Evolutionary conservation across 2,113 vertebrate species (phyloP), one percentile per base, ranked within the genome.

Genomic region (Rhinoptilus africanus): DNA sequence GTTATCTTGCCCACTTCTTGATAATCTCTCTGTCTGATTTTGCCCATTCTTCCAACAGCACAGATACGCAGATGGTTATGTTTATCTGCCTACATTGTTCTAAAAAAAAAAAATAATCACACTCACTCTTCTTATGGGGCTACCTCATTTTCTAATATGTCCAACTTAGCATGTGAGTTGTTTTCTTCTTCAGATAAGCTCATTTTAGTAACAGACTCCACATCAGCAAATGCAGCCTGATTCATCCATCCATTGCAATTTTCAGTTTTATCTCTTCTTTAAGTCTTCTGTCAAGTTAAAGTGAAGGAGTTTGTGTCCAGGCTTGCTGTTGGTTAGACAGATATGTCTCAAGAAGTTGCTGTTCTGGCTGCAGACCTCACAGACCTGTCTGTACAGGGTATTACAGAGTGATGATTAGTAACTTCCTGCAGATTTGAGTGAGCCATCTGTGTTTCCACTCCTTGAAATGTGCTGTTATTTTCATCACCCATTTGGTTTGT

Each of bases 401-500:
- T 93, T 91, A 17, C 69, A 15, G 28, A 64, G 92, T 68, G 85
- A 79, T 94, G 94, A 96, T 95, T 93, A 82, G 96, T 81, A 95
- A 87, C 95, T 97, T 97, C 95, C 97, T 96, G 92, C 83, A 89
- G 73, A 73, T 86, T 69, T 64, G 34, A 67, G 88, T 6, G 12
- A 93, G 76, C 94, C 92, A 72, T 92, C 92, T 97, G 96, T 89
- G 92, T 94, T 97, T 92, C 56, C 45, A 64, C 86, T 96, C 85
- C 96, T 95, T 75, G 76, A 87, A 96, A 94, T 43, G 86, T 91
- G 94, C 92, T 97, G 94, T 84, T 96, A 79, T 93, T 97, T 97
- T 95, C 95, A 95, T 95, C 95, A 89, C 94, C 96, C 92, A 79
- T 95, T 97, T 97, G 95, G 97, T 95, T 96, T 92, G 86, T 94